A percentile compares a stretch with the other conserved stretches of the same genome.
Conservation (phyloP, 2,113 vertebrate species). For the Gobius niger region DNA sequence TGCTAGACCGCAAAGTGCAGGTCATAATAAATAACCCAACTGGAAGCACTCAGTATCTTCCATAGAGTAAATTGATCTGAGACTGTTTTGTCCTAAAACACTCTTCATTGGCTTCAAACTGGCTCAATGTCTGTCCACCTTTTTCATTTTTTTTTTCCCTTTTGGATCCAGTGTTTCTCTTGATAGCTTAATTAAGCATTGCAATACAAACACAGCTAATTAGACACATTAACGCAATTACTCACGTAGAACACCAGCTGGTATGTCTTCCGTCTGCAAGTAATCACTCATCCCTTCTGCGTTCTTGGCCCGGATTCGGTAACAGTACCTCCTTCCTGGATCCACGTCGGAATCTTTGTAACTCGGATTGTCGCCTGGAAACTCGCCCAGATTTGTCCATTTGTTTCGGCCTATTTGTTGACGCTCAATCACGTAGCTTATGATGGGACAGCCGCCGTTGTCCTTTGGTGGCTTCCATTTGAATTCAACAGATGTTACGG, state of each 20-base stretch:
- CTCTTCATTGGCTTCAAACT: background rate
- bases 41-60: too few relatives aligned
- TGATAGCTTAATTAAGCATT: background rate
- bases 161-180: background rate
- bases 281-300: constrained; percentile 79
- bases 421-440: constrained; percentile 80
- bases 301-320: constrained; percentile 83
- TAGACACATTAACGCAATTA: background rate
- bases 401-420: constrained; percentile 80
- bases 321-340: constrained; percentile 81
- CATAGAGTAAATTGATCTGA: too few relatives aligned
- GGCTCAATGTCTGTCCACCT: background rate
- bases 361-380: constrained; percentile 55
- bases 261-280: constrained; percentile 81
- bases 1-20: background rate
- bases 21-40: too few relatives aligned
- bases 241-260: constrained; percentile 81
- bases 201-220: background rate
- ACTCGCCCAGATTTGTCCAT: constrained; percentile 81
- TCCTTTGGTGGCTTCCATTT: constrained; percentile 85
- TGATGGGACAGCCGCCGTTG: constrained; percentile 78
- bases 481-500: constrained; percentile 75
- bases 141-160: background rate
- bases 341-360: constrained; percentile 81
- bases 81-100: too few relatives aligned